Base-by-base conservation (phyloP, 1,140 invertebrate genomes). In the Papilio aristodemus region DNA sequence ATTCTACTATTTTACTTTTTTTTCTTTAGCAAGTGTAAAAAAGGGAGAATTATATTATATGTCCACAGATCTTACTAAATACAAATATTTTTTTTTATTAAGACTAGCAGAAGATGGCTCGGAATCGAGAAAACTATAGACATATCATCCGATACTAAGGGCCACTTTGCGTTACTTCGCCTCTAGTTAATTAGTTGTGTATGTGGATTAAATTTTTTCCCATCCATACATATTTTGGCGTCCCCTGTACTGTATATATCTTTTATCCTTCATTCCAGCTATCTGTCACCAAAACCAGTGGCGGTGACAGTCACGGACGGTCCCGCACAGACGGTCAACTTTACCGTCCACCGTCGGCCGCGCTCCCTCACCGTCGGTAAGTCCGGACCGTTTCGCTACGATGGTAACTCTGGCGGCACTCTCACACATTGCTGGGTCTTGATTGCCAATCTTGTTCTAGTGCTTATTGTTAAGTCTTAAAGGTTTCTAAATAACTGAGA, bases 311-410 rank as follows among this genome's bases (percentile, higher is more conserved):
- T 83, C 9, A 72, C 68, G 0, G 67, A 39, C 0, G 76, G 74
- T 14, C 60, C 14, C 0, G 72, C 81, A 0, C 43, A 73, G 0
- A 54, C 43, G 0, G 25, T 80, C n/a, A 84, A 83, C 50, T 43
- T 89, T 36, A 83, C 80, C 0, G 38, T 89, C 0, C 69, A 70
- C 64, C 83, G 79, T 0, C 76, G 64, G 6, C 68, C 78, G 10
- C 81, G 80, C 59, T 58, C 71, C 0, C 64, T 82, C n/a, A 59
- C 70, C 50, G 78, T 77, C 59, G 87, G 87, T 89, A 87, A 87
- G 87, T 86, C 70, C 13, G 54, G 68, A 19, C 66, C 67, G 25
- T 57, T 60, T 1, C 73, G 71, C n/a, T 74, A 72, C 73, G 71
- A 75, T 58, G 78, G 77, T 72, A 86, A 81, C 76, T 73, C 83